These are phyloP conservation scores for Platycheirus albimanus DNA, from an alignment of 2,888 invertebrate genomes.

Conservation along the genomic window DNA sequence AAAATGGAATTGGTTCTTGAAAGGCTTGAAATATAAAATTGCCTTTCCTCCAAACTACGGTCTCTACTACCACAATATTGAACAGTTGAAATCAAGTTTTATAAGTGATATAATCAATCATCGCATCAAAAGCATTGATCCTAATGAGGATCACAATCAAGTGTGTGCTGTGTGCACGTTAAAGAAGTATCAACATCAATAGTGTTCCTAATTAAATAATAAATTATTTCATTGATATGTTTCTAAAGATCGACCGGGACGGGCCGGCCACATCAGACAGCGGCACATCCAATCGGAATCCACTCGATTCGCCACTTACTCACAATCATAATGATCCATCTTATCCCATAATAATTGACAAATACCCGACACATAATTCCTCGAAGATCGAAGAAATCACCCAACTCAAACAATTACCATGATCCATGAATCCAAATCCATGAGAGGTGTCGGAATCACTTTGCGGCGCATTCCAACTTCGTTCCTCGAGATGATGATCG, in stretches of 20 bases:
- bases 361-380: slow-evolving; percentile 61
- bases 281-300: slow-evolving; percentile 54
- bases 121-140: slow-evolving; percentile 43
- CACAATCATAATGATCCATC: slow-evolving; percentile 62
- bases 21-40: slow-evolving; percentile 9
- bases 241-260: slow-evolving; percentile 54
- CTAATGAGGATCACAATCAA: slow-evolving; percentile 63
- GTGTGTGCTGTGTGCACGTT: slow-evolving; percentile 46
- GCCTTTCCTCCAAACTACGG: neutral
- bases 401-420: slow-evolving; percentile 49
- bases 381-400: slow-evolving; percentile 29
- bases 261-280: slow-evolving; percentile 67
- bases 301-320: slow-evolving; percentile 58
- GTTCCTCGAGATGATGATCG: slow-evolving; percentile 17
- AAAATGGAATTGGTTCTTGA: slow-evolving; percentile 38
- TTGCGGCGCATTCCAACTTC: slow-evolving; percentile 29
- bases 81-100: slow-evolving; percentile 27
- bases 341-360: slow-evolving; percentile 67
- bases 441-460: slow-evolving; percentile 64
- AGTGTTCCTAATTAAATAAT: slow-evolving; percentile 74
- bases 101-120: slow-evolving; percentile 70
- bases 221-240: slow-evolving; percentile 71
- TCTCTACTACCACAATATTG: neutral
- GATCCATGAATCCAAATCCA: too few species aligned
- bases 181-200: slow-evolving; percentile 69